These are phyloP conservation scores for Chaunax sp. DNA, from an alignment of 2,797 vertebrate genomes.

Conservation along the genomic window DNA sequence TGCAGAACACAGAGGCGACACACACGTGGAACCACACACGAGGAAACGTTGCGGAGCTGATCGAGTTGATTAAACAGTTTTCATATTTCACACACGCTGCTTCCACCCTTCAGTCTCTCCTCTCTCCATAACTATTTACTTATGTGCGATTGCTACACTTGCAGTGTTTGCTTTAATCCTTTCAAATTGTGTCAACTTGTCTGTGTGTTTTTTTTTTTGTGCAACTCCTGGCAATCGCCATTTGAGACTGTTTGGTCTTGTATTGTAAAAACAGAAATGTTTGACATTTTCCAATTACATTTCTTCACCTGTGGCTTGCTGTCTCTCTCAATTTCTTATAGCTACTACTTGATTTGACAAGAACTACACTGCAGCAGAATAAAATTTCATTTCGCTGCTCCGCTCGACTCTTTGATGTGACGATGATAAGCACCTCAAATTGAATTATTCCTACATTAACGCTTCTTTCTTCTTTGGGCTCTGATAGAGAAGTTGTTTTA, in stretches of 20 bases:
- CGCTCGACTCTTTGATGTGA: conserved; percentile 3
- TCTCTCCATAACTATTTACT: conserved; percentile 10
- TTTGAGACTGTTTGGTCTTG: conserved; percentile 28
- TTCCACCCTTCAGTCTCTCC: not conserved
- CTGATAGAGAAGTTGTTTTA: not conserved
- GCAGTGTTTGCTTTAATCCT: conserved; percentile 8
- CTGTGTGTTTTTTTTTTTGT: conserved; percentile 3
- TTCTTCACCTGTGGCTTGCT: not conserved
- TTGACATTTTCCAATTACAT: conserved; percentile 42
- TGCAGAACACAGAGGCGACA: conserved; percentile 42
- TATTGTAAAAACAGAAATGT: conserved; percentile 20
- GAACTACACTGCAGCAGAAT: conserved; percentile 11
- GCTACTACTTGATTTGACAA: conserved; percentile 3
- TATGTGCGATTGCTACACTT: conserved; percentile 14
- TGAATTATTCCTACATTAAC: conserved; percentile 4
- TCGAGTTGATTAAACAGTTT: conserved; percentile 16
- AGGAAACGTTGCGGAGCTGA: conserved; percentile 10
- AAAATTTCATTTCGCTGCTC: not conserved
- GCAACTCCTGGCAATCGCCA: conserved; percentile 14
- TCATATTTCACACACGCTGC: conserved; percentile 27
- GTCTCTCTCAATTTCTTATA: conserved; percentile 5
- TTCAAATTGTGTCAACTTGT: conserved; percentile 17
- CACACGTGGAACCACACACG: conserved; percentile 24
- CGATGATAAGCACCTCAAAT: not conserved
- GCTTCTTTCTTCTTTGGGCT: not conserved